A percentile compares a stretch with the other conserved stretches of the same genome.
These are phyloP conservation scores for Threskiornis aethiopicus DNA, from an alignment of 2,797 vertebrate genomes.

Conservation along the genomic window DNA sequence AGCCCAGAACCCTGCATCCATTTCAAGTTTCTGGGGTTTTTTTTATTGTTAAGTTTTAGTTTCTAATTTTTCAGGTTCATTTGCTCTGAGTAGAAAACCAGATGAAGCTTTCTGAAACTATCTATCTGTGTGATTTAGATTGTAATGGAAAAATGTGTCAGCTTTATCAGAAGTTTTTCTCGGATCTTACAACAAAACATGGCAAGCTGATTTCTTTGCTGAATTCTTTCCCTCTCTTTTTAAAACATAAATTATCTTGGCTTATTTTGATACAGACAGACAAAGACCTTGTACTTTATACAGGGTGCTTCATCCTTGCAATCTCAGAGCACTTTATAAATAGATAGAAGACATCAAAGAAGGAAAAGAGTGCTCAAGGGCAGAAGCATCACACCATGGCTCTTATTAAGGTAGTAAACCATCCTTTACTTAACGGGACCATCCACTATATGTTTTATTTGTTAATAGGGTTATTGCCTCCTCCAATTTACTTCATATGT, in stretches of 20 bases:
- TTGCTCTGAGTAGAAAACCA: neutral
- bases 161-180: neutral
- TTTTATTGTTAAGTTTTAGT: neutral
- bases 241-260: constrained; percentile 4
- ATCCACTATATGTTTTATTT: neutral
- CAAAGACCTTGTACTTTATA: constrained; percentile 14
- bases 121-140: neutral
- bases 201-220: neutral
- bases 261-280: neutral
- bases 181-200: neutral
- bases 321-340: constrained; percentile 31
- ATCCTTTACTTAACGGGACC: neutral
- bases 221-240: neutral
- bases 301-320: constrained; percentile 14
- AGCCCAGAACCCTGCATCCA: neutral
- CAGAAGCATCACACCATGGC: neutral
- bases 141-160: neutral
- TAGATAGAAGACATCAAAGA: constrained; percentile 38
- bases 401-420: constrained; percentile 30
- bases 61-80: neutral
- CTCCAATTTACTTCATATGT: neutral
- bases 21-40: neutral
- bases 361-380: constrained; percentile 28
- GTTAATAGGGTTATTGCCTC: neutral
- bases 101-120: neutral